Conservation (phyloP, 2,113 vertebrate species). For the Willisornis vidua region DNA sequence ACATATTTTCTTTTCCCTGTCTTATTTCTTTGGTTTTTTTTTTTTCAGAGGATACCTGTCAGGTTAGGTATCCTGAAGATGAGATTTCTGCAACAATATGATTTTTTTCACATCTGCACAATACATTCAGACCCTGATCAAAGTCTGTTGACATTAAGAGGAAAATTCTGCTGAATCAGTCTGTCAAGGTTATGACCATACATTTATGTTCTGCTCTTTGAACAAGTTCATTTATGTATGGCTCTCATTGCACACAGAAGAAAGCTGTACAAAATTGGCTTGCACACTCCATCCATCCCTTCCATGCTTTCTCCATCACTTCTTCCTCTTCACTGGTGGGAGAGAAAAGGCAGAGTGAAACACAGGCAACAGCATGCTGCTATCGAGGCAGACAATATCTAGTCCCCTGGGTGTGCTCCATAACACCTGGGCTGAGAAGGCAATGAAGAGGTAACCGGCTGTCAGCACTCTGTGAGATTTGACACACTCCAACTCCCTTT, state of each 20-base stretch:
- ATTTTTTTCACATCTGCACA: not conserved
- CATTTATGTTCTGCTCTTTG: not conserved
- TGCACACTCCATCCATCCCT: not conserved
- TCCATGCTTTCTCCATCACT: fast-evolving
- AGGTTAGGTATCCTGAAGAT: not conserved
- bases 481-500: fast-evolving
- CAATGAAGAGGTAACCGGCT: not conserved
- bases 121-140: not conserved
- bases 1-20: not conserved
- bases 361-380: not conserved
- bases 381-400: not conserved
- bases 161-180: not conserved
- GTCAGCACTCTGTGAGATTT: not conserved
- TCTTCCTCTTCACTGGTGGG: not conserved
- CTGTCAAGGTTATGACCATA: not conserved
- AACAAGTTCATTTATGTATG: not conserved
- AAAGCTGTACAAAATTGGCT: not conserved
- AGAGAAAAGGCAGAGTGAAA: not conserved
- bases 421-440: not conserved
- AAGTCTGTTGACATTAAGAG: not conserved
- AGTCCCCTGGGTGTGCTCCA: not conserved
- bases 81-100: not conserved
- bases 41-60: not conserved
- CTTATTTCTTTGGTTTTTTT: not conserved
- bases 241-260: not conserved